These are phyloP conservation scores for Monodelphis domestica DNA, from an alignment of 2,797 vertebrate species.

Conservation along the genomic window DNA sequence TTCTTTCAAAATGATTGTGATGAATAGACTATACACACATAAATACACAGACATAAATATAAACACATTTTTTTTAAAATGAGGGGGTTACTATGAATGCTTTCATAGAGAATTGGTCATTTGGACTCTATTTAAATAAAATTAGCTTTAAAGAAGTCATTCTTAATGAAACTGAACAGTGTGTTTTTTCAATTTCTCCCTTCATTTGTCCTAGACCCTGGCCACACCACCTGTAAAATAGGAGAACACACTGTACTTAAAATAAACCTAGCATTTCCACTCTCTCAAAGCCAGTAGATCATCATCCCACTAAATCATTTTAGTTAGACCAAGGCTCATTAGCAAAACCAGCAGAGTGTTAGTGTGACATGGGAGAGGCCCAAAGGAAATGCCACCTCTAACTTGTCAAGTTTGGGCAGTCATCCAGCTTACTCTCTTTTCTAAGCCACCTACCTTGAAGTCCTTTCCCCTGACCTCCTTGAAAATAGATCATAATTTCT, in stretches of 20 bases:
- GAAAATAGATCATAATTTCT: background rate
- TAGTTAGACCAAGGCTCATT: slow-evolving; percentile 37
- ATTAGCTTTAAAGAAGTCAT: slow-evolving; percentile 77
- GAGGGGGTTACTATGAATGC: slow-evolving; percentile 68
- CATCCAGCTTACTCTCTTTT: background rate
- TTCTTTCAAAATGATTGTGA: background rate
- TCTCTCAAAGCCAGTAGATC: slow-evolving; percentile 43
- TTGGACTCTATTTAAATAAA: slow-evolving; percentile 78
- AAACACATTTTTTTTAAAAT: background rate
- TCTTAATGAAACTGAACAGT: slow-evolving; percentile 60
- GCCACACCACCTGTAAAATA: slow-evolving; percentile 80
- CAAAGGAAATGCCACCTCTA: background rate
- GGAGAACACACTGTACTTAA: slow-evolving; percentile 62
- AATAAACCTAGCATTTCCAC: slow-evolving; percentile 22
- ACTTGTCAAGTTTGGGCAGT: background rate
- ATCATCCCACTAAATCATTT: slow-evolving; percentile 38
- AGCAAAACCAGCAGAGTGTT: background rate
- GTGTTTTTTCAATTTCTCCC: slow-evolving; percentile 69
- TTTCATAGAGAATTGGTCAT: slow-evolving; percentile 73
- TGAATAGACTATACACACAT: background rate
- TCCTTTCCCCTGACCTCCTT: background rate
- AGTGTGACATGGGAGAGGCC: background rate
- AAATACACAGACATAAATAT: background rate
- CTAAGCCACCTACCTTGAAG: background rate
- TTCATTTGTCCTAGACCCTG: slow-evolving; percentile 57